Evolutionary conservation across 2,797 vertebrate genomes (phyloP).

Genomic region (Avahi laniger): DNA sequence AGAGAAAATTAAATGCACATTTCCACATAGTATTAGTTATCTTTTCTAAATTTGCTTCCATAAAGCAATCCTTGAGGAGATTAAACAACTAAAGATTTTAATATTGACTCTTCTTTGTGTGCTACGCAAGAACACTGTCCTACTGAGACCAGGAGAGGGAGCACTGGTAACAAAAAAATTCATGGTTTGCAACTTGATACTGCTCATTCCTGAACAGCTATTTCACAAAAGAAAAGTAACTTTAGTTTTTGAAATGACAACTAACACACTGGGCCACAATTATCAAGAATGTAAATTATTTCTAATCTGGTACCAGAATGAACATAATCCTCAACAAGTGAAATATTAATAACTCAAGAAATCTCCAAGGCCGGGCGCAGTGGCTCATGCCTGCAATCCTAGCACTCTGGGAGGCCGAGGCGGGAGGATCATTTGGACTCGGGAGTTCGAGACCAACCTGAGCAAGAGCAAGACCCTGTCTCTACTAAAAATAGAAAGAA

Average conservation of each 20-base stretch:
- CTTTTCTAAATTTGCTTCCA: slow-evolving; percentile 36
- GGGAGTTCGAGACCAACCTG: no score
- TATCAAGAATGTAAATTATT: not conserved
- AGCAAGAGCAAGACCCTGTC: no score
- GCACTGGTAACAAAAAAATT: not conserved
- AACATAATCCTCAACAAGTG: not conserved
- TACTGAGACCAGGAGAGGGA: not conserved
- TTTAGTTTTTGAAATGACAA: slow-evolving; percentile 33
- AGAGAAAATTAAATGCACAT: slow-evolving; percentile 22
- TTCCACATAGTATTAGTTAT: not conserved
- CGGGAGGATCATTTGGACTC: no score
- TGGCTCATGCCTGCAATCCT: no score
- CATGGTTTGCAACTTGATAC: not conserved
- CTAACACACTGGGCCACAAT: not conserved
- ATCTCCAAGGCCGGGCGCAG: not conserved
- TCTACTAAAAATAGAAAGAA: no score
- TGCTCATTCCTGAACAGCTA: not conserved
- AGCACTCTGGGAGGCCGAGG: no score
- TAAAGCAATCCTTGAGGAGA: slow-evolving; percentile 25
- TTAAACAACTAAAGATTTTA: not conserved
- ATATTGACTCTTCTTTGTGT: not conserved
- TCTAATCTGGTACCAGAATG: not conserved
- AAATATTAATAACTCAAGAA: slow-evolving; percentile 14
- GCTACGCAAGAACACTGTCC: not conserved
- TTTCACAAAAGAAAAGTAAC: slow-evolving; percentile 12